These are phyloP conservation scores for Vulpes ferrilata DNA, from an alignment of 2,113 vertebrate species.

Conservation along the genomic window DNA sequence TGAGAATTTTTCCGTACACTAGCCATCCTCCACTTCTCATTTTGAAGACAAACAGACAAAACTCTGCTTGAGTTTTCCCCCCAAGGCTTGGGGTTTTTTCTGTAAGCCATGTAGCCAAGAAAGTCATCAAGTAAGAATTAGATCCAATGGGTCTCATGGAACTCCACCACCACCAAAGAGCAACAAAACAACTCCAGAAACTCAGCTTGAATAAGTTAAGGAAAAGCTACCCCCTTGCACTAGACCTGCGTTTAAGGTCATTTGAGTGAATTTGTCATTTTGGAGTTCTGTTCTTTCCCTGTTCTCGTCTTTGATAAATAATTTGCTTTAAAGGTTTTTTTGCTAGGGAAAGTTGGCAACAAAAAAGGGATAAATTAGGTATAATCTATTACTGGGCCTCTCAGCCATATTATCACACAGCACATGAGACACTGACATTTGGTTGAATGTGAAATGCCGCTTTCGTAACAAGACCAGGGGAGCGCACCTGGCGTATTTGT, in stretches of 20 bases:
- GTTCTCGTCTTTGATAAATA: background rate
- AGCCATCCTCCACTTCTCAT: slow-evolving; percentile 58
- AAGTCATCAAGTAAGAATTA: slow-evolving; percentile 81
- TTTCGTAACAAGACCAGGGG: background rate
- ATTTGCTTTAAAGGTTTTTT: background rate
- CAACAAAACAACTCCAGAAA: slow-evolving; percentile 58
- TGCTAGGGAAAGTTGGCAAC: background rate
- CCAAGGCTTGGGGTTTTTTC: slow-evolving; percentile 76
- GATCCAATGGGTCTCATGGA: slow-evolving; percentile 75
- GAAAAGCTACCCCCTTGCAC: slow-evolving; percentile 44
- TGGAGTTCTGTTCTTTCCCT: slow-evolving; percentile 48
- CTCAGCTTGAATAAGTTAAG: slow-evolving; percentile 69
- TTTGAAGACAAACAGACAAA: background rate
- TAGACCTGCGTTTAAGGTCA: slow-evolving; percentile 72
- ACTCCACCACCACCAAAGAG: background rate
- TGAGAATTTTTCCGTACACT: slow-evolving; percentile 52
- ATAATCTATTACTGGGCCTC: background rate
- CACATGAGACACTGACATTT: background rate
- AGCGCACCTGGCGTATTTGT: background rate
- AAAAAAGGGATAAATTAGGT: background rate
- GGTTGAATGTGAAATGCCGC: background rate
- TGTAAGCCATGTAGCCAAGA: slow-evolving; percentile 71
- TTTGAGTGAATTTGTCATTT: slow-evolving; percentile 69
- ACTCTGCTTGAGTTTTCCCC: slow-evolving; percentile 76
- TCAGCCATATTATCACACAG: background rate